phyloP scores from a whole-genome alignment of 2,797 vertebrate genomes.

The Rhabdophis nuchalis region DNA sequence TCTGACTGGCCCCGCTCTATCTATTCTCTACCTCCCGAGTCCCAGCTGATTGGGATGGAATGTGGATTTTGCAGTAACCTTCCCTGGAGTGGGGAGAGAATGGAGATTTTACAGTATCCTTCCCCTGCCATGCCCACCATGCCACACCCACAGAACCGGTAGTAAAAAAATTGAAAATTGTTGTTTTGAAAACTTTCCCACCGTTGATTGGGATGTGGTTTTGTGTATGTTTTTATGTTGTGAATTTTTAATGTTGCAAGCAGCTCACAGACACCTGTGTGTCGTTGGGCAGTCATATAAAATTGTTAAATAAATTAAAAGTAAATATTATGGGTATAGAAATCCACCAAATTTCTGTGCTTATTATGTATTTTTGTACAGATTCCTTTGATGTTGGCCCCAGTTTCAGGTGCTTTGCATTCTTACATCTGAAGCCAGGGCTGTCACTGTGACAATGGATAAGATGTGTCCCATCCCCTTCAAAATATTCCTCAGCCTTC shows the following conservation, averaged over 20 bases:
- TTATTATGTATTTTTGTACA: background rate
- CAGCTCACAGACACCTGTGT: background rate
- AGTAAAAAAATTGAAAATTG: too few relatives aligned
- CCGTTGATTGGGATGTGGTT: background rate
- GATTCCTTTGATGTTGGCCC: background rate
- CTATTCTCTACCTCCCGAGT: too few relatives aligned
- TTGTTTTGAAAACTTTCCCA: too few relatives aligned
- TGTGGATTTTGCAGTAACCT: too few relatives aligned
- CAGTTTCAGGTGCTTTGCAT: background rate
- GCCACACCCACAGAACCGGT: too few relatives aligned
- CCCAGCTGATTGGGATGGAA: too few relatives aligned
- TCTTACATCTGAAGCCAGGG: background rate
- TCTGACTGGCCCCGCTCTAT: too few relatives aligned
- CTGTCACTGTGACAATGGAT: background rate
- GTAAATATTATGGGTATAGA: background rate
- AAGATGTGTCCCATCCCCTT: background rate
- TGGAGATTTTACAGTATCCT: too few relatives aligned
- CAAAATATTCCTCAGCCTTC: background rate
- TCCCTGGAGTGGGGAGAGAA: too few relatives aligned
- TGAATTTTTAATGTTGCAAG: background rate
- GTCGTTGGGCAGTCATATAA: background rate
- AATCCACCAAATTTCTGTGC: background rate
- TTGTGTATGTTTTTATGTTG: background rate
- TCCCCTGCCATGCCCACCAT: too few relatives aligned
- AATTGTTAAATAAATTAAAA: background rate